Evolutionary conservation across 2,113 vertebrate species (phyloP).

Genomic region (Sinocyclocheilus anshuiensis): DNA sequence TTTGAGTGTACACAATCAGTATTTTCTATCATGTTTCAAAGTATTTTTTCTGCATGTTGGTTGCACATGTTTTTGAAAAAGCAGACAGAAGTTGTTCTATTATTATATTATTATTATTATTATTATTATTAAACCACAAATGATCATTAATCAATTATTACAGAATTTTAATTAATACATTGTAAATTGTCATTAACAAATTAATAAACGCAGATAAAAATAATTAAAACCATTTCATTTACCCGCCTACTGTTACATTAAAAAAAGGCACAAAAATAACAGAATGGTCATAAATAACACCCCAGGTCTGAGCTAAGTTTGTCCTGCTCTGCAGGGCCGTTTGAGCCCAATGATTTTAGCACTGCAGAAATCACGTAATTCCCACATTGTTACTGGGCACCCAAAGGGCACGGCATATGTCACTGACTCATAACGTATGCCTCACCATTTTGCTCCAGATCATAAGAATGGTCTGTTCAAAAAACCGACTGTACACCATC

Average conservation of each 20-base stretch:
- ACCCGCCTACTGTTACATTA: neutral
- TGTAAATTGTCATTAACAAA: neutral
- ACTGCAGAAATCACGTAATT: constrained; percentile 31
- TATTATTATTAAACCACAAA: neutral
- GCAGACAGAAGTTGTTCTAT: neutral
- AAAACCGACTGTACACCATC: neutral
- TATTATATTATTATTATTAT: no score
- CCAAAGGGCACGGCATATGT: constrained; percentile 51
- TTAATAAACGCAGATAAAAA: neutral
- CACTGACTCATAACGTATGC: constrained; percentile 56
- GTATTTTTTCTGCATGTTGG: neutral
- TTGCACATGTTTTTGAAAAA: neutral
- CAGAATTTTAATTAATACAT: neutral
- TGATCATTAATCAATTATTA: neutral
- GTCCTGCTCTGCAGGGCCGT: neutral
- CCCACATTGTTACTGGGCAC: constrained; percentile 53
- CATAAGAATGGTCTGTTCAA: constrained; percentile 32
- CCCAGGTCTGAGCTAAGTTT: constrained; percentile 4
- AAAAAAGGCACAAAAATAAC: neutral
- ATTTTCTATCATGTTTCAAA: neutral
- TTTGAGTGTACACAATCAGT: neutral
- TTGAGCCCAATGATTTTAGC: constrained; percentile 21
- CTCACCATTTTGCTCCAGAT: constrained; percentile 51
- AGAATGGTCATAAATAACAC: neutral
- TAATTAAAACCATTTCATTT: neutral